These are phyloP conservation scores for Volucella inflata DNA, from an alignment of 2,888 invertebrate genomes.

Conservation along the genomic window DNA sequence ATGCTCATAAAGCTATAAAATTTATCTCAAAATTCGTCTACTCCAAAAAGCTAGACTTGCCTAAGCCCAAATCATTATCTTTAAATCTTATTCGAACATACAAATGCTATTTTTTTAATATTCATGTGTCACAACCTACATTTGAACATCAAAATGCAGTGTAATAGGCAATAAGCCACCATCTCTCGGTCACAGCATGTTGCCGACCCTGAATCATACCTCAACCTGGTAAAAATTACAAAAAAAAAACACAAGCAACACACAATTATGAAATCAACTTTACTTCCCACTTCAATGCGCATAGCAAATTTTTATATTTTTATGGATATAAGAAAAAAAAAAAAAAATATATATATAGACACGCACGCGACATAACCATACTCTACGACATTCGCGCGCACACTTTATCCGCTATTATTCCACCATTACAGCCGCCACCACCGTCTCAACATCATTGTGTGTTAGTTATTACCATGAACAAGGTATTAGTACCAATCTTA, in stretches of 20 bases:
- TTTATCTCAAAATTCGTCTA: neutral
- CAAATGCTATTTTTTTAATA: constrained; percentile 29
- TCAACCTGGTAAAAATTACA: neutral
- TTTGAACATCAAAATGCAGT: constrained; percentile 29
- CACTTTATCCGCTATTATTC: constrained; percentile 23
- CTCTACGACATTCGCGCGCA: constrained; percentile 37
- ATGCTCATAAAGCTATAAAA: neutral
- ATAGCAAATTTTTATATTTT: constrained; percentile 62
- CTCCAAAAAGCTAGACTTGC: neutral
- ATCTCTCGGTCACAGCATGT: constrained; percentile 45
- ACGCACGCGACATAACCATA: constrained; percentile 70
- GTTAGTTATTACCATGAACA: constrained; percentile 50
- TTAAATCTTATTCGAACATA: constrained; percentile 23
- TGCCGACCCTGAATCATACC: constrained; percentile 60
- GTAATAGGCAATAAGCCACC: constrained; percentile 50
- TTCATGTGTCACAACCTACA: constrained; percentile 49
- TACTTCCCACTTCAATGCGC: constrained; percentile 71
- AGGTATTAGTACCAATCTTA: constrained; percentile 67
- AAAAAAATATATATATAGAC: constrained; percentile 57
- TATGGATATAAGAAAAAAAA: constrained; percentile 48
- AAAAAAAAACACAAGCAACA: constrained; percentile 5
- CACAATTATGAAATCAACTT: constrained; percentile 67
- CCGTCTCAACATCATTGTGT: constrained; percentile 3
- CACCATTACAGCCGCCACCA: neutral
- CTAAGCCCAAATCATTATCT: neutral